Conservation (phyloP, 2,797 vertebrate species). For the Phaenicophaeus curvirostris region DNA sequence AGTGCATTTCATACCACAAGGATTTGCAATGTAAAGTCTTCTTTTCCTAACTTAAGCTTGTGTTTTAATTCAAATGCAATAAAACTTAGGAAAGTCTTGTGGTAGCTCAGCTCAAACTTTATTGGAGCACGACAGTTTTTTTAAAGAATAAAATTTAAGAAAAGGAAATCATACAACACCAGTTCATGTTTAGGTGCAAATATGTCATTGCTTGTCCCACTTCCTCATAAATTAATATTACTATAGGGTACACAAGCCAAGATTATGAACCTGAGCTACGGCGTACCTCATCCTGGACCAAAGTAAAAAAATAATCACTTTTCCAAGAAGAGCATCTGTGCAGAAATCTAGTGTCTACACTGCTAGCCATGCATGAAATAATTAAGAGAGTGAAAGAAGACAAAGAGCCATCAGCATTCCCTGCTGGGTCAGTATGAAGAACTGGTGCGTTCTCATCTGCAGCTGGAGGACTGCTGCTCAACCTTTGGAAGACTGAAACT, state of each 20-base stretch:
- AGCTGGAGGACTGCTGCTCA: not conserved
- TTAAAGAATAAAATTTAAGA: not conserved
- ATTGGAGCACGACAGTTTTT: not conserved
- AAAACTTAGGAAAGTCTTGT: not conserved
- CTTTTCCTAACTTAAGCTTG: not conserved
- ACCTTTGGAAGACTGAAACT: not conserved
- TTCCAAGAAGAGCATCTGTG: not conserved
- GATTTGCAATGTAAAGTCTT: not conserved
- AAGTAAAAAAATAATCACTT: not conserved
- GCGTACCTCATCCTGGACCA: not conserved
- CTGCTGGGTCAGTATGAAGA: not conserved
- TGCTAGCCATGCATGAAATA: not conserved
- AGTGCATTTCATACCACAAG: not conserved
- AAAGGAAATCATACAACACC: not conserved
- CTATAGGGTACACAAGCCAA: not conserved
- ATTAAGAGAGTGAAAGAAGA: not conserved
- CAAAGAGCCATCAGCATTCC: not conserved
- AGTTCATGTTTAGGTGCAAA: not conserved
- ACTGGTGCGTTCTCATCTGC: not conserved
- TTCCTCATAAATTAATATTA: not conserved
- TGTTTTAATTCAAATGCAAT: not conserved
- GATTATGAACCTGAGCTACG: not conserved
- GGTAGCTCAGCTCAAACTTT: not conserved
- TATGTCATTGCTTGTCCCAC: not conserved
- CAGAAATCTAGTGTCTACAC: not conserved